These are phyloP conservation scores for Bacillus rossius DNA, from an alignment of 1,140 invertebrate species.

Conservation along the genomic window DNA sequence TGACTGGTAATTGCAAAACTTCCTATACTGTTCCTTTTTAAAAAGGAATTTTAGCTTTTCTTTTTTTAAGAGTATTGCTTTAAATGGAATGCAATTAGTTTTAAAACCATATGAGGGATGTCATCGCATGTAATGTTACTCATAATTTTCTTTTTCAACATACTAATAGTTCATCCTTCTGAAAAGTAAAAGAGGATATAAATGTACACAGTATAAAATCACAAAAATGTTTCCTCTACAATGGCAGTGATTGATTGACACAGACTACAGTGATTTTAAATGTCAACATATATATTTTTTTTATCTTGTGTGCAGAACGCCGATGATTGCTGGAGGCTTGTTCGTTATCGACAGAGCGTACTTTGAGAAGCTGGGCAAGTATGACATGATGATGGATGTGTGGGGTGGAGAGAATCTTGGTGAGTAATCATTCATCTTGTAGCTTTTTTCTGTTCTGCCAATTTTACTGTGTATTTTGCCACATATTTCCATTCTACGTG, in stretches of 20 bases:
- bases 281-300: constrained; percentile 7
- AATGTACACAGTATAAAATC: background rate
- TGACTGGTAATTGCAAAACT: no score
- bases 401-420: constrained; percentile 88
- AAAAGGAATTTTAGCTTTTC: no score
- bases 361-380: constrained; percentile 92
- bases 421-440: constrained; percentile 31
- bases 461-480: no score
- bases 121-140: no score
- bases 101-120: no score
- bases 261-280: background rate
- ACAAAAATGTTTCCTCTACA: background rate
- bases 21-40: no score
- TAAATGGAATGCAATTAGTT: no score
- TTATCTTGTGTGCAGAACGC: constrained; percentile 51
- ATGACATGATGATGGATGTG: constrained; percentile 96
- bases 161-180: no score
- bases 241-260: background rate
- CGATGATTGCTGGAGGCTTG: constrained; percentile 92
- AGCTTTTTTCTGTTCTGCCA: background rate
- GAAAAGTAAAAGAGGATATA: background rate
- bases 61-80: no score
- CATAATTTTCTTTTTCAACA: no score
- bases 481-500: no score
- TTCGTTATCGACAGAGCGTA: constrained; percentile 91